A percentile compares a stretch with the other conserved stretches of the same genome.
These are phyloP conservation scores for Hydrotaea diabolus DNA, from an alignment of 2,888 invertebrate genomes.

Conservation along the genomic window DNA sequence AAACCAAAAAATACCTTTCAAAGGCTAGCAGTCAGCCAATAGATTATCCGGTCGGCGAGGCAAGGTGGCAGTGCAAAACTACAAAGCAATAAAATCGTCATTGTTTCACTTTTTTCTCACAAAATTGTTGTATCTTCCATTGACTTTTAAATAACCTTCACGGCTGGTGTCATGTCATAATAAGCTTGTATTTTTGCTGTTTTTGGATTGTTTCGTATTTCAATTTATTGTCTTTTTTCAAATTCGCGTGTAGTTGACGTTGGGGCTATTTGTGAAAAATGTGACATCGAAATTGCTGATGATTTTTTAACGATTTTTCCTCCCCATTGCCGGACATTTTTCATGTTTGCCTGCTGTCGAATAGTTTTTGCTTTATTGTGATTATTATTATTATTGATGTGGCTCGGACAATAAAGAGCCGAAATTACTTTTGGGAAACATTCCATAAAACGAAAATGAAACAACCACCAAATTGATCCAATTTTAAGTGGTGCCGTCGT, in stretches of 20 bases:
- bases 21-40: not conserved
- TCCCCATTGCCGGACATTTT: not conserved
- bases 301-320: conserved; percentile 18
- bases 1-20: conserved; percentile 3
- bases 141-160: conserved; percentile 64
- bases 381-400: not conserved
- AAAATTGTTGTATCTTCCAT: conserved; percentile 12
- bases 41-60: not conserved
- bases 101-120: conserved; percentile 27
- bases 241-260: conserved; percentile 11
- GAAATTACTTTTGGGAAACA: not conserved
- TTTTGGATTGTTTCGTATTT: not conserved
- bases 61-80: conserved; percentile 14
- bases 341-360: conserved; percentile 15
- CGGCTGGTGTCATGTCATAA: conserved; percentile 59
- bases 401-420: not conserved
- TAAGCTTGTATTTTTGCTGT: conserved; percentile 39
- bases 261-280: conserved; percentile 21
- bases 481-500: not conserved
- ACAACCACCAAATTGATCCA: not conserved
- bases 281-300: conserved; percentile 23
- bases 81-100: not conserved
- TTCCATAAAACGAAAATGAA: not conserved
- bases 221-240: not conserved
- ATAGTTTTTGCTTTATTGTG: not conserved